Conservation (phyloP, 2,888 invertebrate genomes). For the Pemphredon lugubris region DNA sequence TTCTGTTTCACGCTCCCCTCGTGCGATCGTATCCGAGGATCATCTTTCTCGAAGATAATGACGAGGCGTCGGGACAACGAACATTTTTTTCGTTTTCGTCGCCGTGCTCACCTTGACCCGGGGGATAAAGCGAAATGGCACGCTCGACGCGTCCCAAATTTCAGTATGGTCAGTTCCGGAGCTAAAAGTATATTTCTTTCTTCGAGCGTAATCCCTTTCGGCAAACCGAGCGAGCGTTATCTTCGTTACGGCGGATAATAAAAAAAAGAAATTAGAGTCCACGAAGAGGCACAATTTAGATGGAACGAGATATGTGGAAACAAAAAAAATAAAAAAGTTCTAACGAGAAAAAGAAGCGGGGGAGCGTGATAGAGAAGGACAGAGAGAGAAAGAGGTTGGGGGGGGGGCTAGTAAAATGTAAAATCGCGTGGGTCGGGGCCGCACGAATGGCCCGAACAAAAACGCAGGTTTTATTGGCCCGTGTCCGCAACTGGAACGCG, state of each 20-base stretch:
- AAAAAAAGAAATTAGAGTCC: conserved; percentile 31
- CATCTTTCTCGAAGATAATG: conserved; percentile 15
- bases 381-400: neutral
- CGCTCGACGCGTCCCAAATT: no score
- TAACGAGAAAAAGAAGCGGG: neutral
- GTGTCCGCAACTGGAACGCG: conserved; percentile 38
- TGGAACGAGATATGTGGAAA: conserved; percentile 8
- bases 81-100: conserved; percentile 32
- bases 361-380: neutral
- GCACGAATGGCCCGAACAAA: conserved; percentile 25
- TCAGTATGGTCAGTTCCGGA: no score
- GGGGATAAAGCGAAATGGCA: no score
- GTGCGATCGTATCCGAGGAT: conserved; percentile 9
- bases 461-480: conserved; percentile 46
- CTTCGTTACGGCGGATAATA: conserved; percentile 12
- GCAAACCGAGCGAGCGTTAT: conserved; percentile 23
- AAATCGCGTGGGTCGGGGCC: conserved; percentile 27
- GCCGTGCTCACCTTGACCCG: conserved; percentile 26
- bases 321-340: neutral
- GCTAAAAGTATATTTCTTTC: no score
- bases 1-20: neutral
- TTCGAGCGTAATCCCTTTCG: neutral
- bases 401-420: no score
- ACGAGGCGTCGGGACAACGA: conserved; percentile 40
- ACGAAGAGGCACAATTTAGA: conserved; percentile 22